phyloP scores from a whole-genome alignment of 2,888 invertebrate genomes.

The Myopa testacea region DNA sequence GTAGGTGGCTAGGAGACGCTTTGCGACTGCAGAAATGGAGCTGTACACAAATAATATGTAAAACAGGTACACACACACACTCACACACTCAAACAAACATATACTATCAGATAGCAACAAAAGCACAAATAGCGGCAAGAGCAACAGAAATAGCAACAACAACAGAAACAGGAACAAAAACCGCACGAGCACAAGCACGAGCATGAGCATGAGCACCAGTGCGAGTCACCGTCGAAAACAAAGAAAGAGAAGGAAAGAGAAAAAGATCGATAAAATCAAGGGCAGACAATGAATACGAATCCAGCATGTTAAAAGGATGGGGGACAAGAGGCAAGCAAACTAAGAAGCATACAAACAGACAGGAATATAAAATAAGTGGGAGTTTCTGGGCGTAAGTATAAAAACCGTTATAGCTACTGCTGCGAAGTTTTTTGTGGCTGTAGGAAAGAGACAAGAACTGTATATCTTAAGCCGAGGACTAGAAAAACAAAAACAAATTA shows the following conservation, averaged over 20 bases:
- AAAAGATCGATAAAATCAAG: conserved; percentile 68
- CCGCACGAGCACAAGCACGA: neutral
- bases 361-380: conserved; percentile 20
- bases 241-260: conserved; percentile 21
- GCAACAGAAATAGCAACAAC: neutral
- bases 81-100: conserved; percentile 4
- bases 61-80: conserved; percentile 8
- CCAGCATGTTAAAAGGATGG: conserved; percentile 1
- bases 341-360: conserved; percentile 11
- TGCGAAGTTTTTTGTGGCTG: conserved; percentile 10
- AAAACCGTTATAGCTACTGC: conserved; percentile 27
- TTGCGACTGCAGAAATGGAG: neutral
- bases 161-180: neutral
- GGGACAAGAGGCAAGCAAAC: conserved; percentile 17
- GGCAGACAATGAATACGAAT: conserved; percentile 65
- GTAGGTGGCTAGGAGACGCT: conserved; percentile 21
- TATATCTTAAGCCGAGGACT: neutral
- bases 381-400: conserved; percentile 30
- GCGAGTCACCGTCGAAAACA: neutral
- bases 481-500: conserved; percentile 11
- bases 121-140: conserved; percentile 14
- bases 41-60: neutral
- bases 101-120: conserved; percentile 9
- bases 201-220: neutral
- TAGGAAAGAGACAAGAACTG: conserved; percentile 1